Evolutionary conservation across 2,888 invertebrate genomes (phyloP).

Genomic region (Amphipyra tragopoginis): DNA sequence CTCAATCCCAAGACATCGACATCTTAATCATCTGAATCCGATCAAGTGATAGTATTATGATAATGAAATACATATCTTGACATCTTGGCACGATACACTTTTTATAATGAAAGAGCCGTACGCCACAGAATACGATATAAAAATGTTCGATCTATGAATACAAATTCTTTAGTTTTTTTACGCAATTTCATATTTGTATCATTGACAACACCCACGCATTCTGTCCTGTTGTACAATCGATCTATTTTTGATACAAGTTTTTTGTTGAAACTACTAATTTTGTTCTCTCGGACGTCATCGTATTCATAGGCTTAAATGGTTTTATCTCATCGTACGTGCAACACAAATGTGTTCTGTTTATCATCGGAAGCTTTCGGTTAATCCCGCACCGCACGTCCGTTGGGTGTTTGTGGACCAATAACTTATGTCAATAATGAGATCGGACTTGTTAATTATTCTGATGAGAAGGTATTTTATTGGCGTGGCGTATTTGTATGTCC

Average conservation of each 20-base stretch:
- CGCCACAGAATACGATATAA: slow-evolving; percentile 24
- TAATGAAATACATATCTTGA: slow-evolving; percentile 42
- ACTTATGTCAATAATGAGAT: slow-evolving; percentile 33
- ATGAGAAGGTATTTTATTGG: slow-evolving; percentile 1
- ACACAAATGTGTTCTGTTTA: slow-evolving; percentile 26
- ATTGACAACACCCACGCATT: slow-evolving; percentile 18
- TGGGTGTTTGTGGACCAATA: slow-evolving; percentile 21
- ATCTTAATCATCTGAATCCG: slow-evolving; percentile 20
- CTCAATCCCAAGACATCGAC: slow-evolving; percentile 8
- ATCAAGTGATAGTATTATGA: slow-evolving; percentile 32
- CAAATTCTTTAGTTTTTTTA: slow-evolving; percentile 30
- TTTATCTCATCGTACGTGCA: slow-evolving; percentile 28
- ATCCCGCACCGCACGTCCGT: slow-evolving; percentile 22
- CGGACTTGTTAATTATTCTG: slow-evolving; percentile 19
- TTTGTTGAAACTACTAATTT: slow-evolving; percentile 22
- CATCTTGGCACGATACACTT: slow-evolving; percentile 40
- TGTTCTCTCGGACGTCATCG: slow-evolving; percentile 6
- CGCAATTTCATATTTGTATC: slow-evolving; percentile 20
- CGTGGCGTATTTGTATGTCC: not conserved
- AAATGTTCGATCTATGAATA: slow-evolving; percentile 42
- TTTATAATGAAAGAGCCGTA: slow-evolving; percentile 19
- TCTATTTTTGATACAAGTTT: slow-evolving; percentile 14
- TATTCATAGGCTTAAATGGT: slow-evolving; percentile 26
- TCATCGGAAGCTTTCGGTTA: slow-evolving; percentile 35
- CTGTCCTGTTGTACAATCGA: slow-evolving; percentile 14